Base-by-base conservation (phyloP, 2,113 vertebrate genomes). In the Neolamprologus toae region DNA sequence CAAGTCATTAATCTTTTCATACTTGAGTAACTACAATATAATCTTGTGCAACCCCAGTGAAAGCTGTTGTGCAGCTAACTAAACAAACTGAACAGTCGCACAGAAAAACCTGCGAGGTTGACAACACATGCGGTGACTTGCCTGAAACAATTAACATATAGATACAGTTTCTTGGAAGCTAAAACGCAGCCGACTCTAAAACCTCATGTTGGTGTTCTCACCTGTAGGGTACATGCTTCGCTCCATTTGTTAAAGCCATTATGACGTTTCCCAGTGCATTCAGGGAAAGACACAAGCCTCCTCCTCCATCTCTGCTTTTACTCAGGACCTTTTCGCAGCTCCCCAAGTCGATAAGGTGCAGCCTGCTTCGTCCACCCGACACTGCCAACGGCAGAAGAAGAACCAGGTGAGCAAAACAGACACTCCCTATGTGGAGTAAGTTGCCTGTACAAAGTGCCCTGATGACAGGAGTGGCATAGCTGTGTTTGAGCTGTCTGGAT, bases 161-260 rank as follows among this genome's bases (percentile, higher is more conserved):
- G 80, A 88, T 54, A 47, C 17, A 81, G 68, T 33, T 59, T 68
- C 33, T 89, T 37, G 61, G 49, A 55, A 47, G 85, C 35, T 59
- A 35, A 87, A 76, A 57, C 3, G 26, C 73, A 78, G 17, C 49
- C 26, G 61, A 26, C 2, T 12, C 49, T 26, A 53, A 68, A 82
- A 79, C 10, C 12, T 33, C 83, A 84, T 76, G 6, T 13, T 57
- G 35, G 33, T 54, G 85, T 79, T 85, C 97, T 96, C 95, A 99
- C 99, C 97, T 98, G 94, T 98, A 98, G 14, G 99, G 99, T 90
- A 99, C 97, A n/a, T 99, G 98, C 86, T 99, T 99, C 85, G 98
- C 98, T 86, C 98, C 98, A 4, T 98, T 98, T 92, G 98, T 97
- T 93, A 99, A 96, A 87, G 99, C 98, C 95, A 99, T 95, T 93